A percentile compares a stretch with the other conserved stretches of the same genome.
These are phyloP conservation scores for Eupithecia exiguata DNA, from an alignment of 2,888 invertebrate species.

Conservation along the genomic window DNA sequence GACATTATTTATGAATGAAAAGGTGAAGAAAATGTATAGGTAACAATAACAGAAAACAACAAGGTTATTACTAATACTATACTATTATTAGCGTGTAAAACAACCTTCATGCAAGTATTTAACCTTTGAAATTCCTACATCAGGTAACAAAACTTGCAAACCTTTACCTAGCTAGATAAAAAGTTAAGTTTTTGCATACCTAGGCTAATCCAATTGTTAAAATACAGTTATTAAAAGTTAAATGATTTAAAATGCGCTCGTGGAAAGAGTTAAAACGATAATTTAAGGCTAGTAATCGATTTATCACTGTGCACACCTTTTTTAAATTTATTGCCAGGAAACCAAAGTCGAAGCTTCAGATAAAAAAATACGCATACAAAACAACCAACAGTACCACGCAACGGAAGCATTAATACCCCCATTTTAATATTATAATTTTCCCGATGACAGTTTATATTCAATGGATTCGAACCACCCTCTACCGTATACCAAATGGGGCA, in stretches of 20 bases:
- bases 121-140: too few species aligned
- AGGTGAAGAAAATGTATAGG: too few species aligned
- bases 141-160: too few species aligned
- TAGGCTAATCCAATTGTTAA: too few species aligned
- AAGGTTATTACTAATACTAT: too few species aligned
- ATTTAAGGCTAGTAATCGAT: conserved; percentile 7
- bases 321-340: conserved; percentile 5
- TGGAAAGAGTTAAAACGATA: background rate
- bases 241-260: background rate
- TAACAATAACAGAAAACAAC: too few species aligned
- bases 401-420: conserved; percentile 63
- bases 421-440: conserved; percentile 72
- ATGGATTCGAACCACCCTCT: conserved; percentile 71
- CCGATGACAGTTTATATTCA: conserved; percentile 77
- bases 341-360: background rate
- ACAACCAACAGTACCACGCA: conserved; percentile 45
- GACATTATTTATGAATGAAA: too few species aligned
- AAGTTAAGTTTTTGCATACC: too few species aligned
- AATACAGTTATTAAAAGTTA: too few species aligned
- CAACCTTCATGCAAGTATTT: too few species aligned
- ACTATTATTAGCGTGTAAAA: too few species aligned
- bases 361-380: conserved; percentile 36
- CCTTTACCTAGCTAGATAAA: too few species aligned
- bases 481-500: conserved; percentile 63
- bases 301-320: background rate